Conservation (phyloP, 2,797 vertebrate genomes). For the Neopelma chrysocephalum region DNA sequence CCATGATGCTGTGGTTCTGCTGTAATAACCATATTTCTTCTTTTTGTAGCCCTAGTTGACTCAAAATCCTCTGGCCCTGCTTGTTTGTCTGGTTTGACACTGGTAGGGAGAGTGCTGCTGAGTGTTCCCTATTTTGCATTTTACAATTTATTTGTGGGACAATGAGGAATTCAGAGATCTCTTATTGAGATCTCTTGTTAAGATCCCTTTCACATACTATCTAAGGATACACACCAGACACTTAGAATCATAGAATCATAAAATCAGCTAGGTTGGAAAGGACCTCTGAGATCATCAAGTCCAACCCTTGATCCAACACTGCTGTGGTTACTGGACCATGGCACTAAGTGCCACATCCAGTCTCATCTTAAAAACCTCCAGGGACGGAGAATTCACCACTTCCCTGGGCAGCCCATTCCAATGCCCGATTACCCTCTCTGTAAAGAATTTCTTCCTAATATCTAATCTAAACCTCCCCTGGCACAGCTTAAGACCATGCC, state of each 20-base stretch:
- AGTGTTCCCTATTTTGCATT: neutral
- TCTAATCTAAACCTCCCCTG: too few species aligned
- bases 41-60: neutral
- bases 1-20: neutral
- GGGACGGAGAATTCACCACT: too few species aligned
- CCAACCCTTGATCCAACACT: too few species aligned
- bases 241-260: neutral
- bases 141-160: neutral
- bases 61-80: neutral
- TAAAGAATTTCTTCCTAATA: too few species aligned
- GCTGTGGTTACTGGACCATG: too few species aligned
- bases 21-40: neutral
- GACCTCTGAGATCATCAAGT: too few species aligned
- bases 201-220: neutral
- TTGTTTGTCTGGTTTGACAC: neutral
- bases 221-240: neutral
- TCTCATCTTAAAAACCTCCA: too few species aligned
- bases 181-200: neutral
- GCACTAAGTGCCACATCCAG: too few species aligned
- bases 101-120: neutral
- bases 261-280: too few species aligned
- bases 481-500: too few species aligned
- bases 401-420: too few species aligned
- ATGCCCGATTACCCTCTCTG: too few species aligned
- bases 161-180: neutral